Percentiles rank a stretch among this genome's conserved stretches.
These are phyloP conservation scores for Embiotoca jacksoni DNA, from an alignment of 2,113 vertebrate species.

Conservation along the genomic window DNA sequence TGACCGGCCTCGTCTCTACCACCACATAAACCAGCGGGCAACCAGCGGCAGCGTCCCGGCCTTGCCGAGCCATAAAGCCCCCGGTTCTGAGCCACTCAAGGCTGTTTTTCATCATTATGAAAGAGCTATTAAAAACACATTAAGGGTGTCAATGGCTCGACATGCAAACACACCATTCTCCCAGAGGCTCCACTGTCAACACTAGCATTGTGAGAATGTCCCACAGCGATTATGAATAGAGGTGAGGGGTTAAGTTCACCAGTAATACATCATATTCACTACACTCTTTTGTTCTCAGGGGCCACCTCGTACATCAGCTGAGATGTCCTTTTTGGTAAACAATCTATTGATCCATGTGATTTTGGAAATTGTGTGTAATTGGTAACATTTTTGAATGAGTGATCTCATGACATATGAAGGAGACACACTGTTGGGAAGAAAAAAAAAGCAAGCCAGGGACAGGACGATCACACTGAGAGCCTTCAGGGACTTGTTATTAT, in stretches of 20 bases:
- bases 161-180: constrained; percentile 64
- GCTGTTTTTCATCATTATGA: constrained; percentile 82
- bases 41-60: constrained; percentile 45
- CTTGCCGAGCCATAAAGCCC: constrained; percentile 70
- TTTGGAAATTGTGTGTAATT: constrained; percentile 38
- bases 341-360: constrained; percentile 44
- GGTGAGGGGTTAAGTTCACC: constrained; percentile 74
- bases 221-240: constrained; percentile 57
- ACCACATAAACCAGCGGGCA: constrained; percentile 75
- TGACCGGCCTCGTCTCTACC: constrained; percentile 65
- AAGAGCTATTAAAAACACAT: constrained; percentile 83
- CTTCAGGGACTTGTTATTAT: not conserved
- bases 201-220: constrained; percentile 40
- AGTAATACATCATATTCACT: constrained; percentile 58
- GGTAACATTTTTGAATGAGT: constrained; percentile 37
- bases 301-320: constrained; percentile 2
- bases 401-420: constrained; percentile 32
- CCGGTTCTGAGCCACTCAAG: constrained; percentile 63
- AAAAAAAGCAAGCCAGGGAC: not conserved
- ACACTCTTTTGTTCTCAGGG: constrained; percentile 24
- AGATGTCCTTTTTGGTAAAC: constrained; percentile 37
- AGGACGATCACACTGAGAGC: not conserved
- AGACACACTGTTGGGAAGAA: not conserved
- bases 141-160: constrained; percentile 68
- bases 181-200: constrained; percentile 61